A percentile compares a stretch with the other conserved stretches of the same genome.
These are phyloP conservation scores for Nomada hirtipes DNA, from an alignment of 2,888 invertebrate species.

Conservation along the genomic window DNA sequence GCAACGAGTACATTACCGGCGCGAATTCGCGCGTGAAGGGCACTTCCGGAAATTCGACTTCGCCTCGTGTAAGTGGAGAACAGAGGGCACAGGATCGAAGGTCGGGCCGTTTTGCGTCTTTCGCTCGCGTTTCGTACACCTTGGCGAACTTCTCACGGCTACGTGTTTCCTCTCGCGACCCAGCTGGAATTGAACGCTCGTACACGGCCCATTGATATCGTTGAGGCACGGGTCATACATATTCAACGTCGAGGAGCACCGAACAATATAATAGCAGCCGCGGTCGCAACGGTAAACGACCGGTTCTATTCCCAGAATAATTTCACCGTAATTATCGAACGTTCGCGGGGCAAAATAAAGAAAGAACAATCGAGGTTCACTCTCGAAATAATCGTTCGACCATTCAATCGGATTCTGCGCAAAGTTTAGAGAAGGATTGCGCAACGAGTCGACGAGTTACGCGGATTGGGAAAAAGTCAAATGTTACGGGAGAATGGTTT, in stretches of 20 bases:
- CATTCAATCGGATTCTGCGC: too few species aligned
- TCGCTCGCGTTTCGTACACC: not conserved
- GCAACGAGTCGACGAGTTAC: not conserved
- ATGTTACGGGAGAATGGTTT: not conserved
- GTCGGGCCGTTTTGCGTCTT: constrained; percentile 26
- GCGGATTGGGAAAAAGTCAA: too few species aligned
- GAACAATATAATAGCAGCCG: constrained; percentile 15
- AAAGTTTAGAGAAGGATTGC: not conserved
- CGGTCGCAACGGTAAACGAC: constrained; percentile 40
- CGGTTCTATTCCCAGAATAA: constrained; percentile 31
- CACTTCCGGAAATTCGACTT: constrained; percentile 59
- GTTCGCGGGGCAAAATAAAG: constrained; percentile 6
- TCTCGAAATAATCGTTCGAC: too few species aligned
- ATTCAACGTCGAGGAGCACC: constrained; percentile 18
- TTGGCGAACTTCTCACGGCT: constrained; percentile 39
- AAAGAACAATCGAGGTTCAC: not conserved
- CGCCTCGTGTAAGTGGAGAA: constrained; percentile 47
- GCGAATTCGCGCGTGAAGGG: constrained; percentile 36
- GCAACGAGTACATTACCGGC: constrained; percentile 3
- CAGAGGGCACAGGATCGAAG: constrained; percentile 50
- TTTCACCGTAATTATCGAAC: constrained; percentile 12
- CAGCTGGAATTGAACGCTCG: constrained; percentile 1
- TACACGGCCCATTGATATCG: constrained; percentile 31
- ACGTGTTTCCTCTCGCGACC: constrained; percentile 10
- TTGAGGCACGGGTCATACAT: constrained; percentile 22